A percentile compares a stretch with the other conserved stretches of the same genome.
phyloP scores from a whole-genome alignment of 2,888 invertebrate species.

The Lasioglossum malachurum region DNA sequence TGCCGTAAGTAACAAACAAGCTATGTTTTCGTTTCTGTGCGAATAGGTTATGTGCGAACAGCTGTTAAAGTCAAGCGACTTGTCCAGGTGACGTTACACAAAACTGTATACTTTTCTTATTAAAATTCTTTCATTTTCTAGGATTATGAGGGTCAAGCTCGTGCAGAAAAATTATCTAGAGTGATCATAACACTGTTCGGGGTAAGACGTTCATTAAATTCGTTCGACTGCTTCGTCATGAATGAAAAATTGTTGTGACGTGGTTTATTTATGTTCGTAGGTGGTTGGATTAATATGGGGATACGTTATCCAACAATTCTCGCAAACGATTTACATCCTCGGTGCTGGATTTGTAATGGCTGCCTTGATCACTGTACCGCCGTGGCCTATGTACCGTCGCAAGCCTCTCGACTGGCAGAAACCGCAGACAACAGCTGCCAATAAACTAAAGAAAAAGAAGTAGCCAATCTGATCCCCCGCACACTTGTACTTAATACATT shows the following conservation, averaged over 20 bases:
- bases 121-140: conserved; percentile 75
- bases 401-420: conserved; percentile 97
- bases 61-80: conserved; percentile 13
- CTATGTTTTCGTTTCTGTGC: conserved; percentile 6
- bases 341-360: conserved; percentile 96
- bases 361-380: conserved; percentile 95
- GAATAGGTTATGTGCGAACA: conserved; percentile 49
- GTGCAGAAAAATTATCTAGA: conserved; percentile 95
- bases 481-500: conserved; percentile 29
- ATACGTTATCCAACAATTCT: conserved; percentile 97
- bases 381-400: conserved; percentile 97
- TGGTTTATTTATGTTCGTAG: conserved; percentile 78
- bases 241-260: background rate
- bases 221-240: background rate
- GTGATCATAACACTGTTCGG: conserved; percentile 96
- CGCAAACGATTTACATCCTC: conserved; percentile 96
- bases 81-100: background rate
- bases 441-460: conserved; percentile 86
- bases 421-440: conserved; percentile 86
- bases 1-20: background rate
- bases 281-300: conserved; percentile 96
- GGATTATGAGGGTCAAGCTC: conserved; percentile 96
- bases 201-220: conserved; percentile 84
- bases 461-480: conserved; percentile 66
- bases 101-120: background rate